These are phyloP conservation scores for Marasmarcha lunaedactyla DNA, from an alignment of 2,888 invertebrate species.

Conservation along the genomic window DNA sequence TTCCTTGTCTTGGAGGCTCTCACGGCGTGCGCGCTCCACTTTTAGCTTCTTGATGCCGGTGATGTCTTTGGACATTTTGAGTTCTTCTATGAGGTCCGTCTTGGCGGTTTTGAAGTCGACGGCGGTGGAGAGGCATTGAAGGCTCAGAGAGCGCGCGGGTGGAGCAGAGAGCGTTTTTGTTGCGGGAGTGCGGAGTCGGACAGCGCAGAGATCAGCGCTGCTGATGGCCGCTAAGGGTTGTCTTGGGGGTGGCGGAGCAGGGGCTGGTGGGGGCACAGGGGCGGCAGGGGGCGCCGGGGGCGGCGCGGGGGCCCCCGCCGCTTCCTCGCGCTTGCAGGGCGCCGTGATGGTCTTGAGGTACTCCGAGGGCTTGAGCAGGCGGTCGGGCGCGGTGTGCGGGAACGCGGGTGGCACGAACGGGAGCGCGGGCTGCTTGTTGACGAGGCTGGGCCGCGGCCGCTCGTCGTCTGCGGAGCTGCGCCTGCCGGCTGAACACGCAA, in stretches of 20 bases:
- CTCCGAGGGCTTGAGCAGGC: constrained; percentile 92
- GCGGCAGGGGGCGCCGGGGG: constrained; percentile 62
- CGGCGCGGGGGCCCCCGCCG: constrained; percentile 69
- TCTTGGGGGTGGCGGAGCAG: constrained; percentile 44
- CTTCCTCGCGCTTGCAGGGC: constrained; percentile 66
- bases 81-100: constrained; percentile 90
- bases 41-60: constrained; percentile 94
- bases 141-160: constrained; percentile 75
- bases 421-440: constrained; percentile 86
- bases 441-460: constrained; percentile 73
- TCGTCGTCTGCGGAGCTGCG: constrained; percentile 65
- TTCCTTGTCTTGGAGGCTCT: constrained; percentile 85
- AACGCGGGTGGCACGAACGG: constrained; percentile 94
- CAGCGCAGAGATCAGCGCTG: constrained; percentile 87
- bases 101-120: constrained; percentile 81
- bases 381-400: constrained; percentile 82
- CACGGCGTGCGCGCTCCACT: constrained; percentile 87
- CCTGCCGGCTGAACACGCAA: constrained; percentile 45
- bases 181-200: constrained; percentile 81
- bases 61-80: constrained; percentile 92
- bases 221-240: constrained; percentile 91
- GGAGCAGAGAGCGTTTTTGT: constrained; percentile 89
- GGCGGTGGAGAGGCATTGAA: constrained; percentile 76
- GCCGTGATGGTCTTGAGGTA: constrained; percentile 87
- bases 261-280: constrained; percentile 44